Evolutionary conservation across 2,797 vertebrate genomes (phyloP), one percentile per base, ranked within the genome.

Genomic region (Dryobates pubescens): DNA sequence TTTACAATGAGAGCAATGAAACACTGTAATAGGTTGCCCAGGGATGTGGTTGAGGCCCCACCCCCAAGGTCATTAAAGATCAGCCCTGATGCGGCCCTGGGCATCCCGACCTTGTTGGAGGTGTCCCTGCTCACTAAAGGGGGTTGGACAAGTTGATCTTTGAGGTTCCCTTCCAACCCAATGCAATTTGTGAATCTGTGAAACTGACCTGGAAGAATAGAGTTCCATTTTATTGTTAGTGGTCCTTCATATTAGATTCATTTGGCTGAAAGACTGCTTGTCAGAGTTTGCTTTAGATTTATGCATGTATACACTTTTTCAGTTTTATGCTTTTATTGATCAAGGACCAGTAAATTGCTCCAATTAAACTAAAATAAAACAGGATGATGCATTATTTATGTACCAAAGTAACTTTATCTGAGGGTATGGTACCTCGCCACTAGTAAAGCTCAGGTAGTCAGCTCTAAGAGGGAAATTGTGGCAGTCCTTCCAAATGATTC

Each of bases 241-340:
- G 23, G 12, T 30, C 23, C 27, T 41, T 63, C 20, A 58, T 20
- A 81, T 67, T 32, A 49, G 61, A 63, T 58, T 43, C 13, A 51
- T 36, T 64, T 54, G 43, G 30, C 68, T 3, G 0, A 32, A 90
- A 68, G 32, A 51, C 1, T 88, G 68, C 10, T 56, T 92, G 89
- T 74, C 62, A 80, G 72, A 91, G 82, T 34, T 92, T 72, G 45
- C 54, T 91, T 93, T 71, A 87, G 57, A 67, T 77, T 95, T 84
- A 82, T 29, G 53, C 38, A 79, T 47, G 34, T 73, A 41, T 8
- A 43, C 1, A 9, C 29, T 57, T 74, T 47, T 49, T 20, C 51
- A 67, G 14, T 77, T 92, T 90, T 93, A 69, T 29, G 67, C 7
- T 91, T 90, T 94, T 96, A 96, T 93, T 94, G 83, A 96, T 90